A percentile compares a stretch with the other conserved stretches of the same genome.
phyloP scores from a whole-genome alignment of 2,888 invertebrate species.

The Pyrrhosoma nymphula region DNA sequence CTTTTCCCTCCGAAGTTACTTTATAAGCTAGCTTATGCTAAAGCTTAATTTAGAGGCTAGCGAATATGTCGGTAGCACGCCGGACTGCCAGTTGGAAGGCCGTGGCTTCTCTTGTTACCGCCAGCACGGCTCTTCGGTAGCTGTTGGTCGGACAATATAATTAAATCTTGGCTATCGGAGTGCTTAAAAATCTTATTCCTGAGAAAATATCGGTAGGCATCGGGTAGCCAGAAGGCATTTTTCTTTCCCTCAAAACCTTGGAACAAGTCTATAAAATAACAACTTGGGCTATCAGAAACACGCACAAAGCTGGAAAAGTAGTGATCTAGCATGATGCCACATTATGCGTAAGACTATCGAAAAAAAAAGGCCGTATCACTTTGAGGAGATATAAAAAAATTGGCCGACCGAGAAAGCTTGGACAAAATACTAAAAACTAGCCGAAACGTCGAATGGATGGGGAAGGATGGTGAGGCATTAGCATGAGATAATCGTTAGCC shows the following conservation, averaged over 20 bases:
- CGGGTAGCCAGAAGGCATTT: background rate
- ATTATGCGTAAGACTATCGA: background rate
- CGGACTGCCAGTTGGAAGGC: too few relatives aligned
- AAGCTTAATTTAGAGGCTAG: too few relatives aligned
- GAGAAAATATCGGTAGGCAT: too few relatives aligned
- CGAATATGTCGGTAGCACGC: too few relatives aligned
- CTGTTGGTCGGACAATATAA: too few relatives aligned
- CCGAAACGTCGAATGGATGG: background rate
- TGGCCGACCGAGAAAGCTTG: background rate
- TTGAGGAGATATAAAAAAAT: background rate
- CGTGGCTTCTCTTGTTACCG: too few relatives aligned
- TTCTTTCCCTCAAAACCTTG: background rate
- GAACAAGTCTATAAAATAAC: background rate
- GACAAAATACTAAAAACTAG: background rate
- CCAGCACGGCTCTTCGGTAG: too few relatives aligned
- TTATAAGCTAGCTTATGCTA: too few relatives aligned
- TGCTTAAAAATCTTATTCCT: too few relatives aligned
- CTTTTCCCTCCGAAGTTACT: too few relatives aligned
- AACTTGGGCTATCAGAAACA: background rate
- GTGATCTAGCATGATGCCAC: background rate
- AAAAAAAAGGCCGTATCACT: background rate
- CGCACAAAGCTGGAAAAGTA: background rate
- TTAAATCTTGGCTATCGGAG: too few relatives aligned
- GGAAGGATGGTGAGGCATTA: background rate
- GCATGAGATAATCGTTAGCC: constrained; percentile 36